Conservation (phyloP, 2,797 vertebrate species). For the Sparidentex hasta region DNA sequence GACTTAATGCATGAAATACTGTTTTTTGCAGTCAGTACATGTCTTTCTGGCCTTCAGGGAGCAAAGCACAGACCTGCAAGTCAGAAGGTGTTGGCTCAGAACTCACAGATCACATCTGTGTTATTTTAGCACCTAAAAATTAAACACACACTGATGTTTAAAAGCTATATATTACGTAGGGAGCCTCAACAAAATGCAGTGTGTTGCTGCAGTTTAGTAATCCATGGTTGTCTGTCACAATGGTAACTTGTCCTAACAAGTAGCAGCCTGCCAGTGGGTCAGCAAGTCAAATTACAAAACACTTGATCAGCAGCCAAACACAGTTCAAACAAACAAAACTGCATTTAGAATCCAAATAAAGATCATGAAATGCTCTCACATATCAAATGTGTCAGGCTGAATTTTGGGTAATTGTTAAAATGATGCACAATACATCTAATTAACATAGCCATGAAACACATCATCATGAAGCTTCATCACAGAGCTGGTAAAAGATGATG, state of each 20-base stretch:
- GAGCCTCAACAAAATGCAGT: slow-evolving; percentile 7
- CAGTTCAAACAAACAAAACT: background rate
- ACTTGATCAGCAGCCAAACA: background rate
- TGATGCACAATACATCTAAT: background rate
- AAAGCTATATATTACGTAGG: background rate
- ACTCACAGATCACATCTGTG: slow-evolving; percentile 15
- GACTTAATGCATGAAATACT: slow-evolving; percentile 3
- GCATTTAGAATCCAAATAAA: background rate
- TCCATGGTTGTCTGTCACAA: background rate
- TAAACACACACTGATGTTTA: background rate
- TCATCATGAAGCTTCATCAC: background rate
- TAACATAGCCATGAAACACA: background rate
- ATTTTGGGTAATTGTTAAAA: background rate
- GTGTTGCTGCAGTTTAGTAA: slow-evolving; percentile 3
- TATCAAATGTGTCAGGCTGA: background rate
- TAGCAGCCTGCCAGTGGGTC: slow-evolving; percentile 11
- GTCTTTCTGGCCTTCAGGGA: slow-evolving; percentile 18
- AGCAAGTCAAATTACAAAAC: background rate
- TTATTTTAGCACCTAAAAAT: slow-evolving; percentile 11
- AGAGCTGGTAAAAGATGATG: background rate
- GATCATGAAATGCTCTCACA: background rate
- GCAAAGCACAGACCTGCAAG: slow-evolving; percentile 15
- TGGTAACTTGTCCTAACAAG: slow-evolving; percentile 14
- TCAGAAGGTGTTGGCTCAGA: slow-evolving; percentile 9
- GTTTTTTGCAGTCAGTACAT: background rate